phyloP scores from a whole-genome alignment of 1,140 invertebrate species.

The Mya arenaria region DNA sequence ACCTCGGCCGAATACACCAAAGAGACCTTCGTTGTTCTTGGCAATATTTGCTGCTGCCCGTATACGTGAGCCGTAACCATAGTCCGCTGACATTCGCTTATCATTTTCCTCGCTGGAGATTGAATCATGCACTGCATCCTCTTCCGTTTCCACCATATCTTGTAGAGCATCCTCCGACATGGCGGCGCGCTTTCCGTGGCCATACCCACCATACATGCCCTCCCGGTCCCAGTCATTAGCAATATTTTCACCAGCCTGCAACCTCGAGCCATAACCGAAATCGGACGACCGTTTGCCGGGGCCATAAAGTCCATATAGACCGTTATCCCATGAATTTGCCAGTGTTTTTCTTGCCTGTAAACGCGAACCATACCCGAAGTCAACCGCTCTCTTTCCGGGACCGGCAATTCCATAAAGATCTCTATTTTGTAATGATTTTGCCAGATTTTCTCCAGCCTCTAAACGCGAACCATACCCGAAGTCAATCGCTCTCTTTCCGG shows the following conservation, averaged over 20 bases:
- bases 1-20: conserved; percentile 1
- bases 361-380: neutral
- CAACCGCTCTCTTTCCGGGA: conserved; percentile 3
- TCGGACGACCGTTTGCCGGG: neutral
- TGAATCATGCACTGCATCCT: neutral
- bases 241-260: neutral
- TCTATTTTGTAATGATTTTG: neutral
- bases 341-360: neutral
- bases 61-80: conserved; percentile 5
- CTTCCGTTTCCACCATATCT: neutral
- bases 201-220: neutral
- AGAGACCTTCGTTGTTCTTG: neutral
- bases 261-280: conserved; percentile 1
- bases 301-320: neutral
- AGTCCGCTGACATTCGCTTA: conserved; percentile 15
- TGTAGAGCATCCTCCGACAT: neutral
- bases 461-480: conserved; percentile 19
- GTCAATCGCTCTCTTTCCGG: neutral
- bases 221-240: neutral
- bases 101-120: neutral
- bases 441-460: conserved; percentile 5
- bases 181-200: neutral
- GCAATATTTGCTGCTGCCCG: conserved; percentile 11
- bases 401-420: conserved; percentile 6
- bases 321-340: neutral